Base-by-base conservation (phyloP, 2,797 vertebrate genomes). In the Ctenopoma kingsleyae region DNA sequence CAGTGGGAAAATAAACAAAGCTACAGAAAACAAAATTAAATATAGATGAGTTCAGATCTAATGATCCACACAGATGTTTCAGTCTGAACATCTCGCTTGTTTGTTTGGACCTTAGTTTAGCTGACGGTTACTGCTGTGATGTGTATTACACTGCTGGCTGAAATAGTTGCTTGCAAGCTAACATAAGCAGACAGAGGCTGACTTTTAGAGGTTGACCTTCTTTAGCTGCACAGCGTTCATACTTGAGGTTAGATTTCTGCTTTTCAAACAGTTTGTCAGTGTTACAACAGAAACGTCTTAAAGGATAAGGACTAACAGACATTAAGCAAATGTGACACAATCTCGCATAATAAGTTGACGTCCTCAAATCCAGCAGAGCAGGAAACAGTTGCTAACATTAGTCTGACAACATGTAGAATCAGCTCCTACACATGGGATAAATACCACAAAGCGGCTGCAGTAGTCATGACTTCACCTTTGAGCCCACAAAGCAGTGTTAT, bases 1-100 rank as follows among this genome's bases (percentile, higher is more conserved):
- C 3, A 15, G 47, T 60, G 32, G 56, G 53, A 74, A 73, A 76
- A 74, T 48, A 76, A 81, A 75, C 40, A 66, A 49, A 52, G 40
- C 67, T n/a, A 63, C 47, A 63, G 44, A 47, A 59, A 40, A 25
- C 5, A 3, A 54, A 35, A 38, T 69, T 58, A 75, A 80, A 83
- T 71, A 59, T 55, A 73, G 50, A 47, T 16, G 20, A 61, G 54
- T 52, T 77, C 0, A 56, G n/a, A 69, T 52, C 19, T 69, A 53
- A 54, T 73, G 43, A 69, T 49, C n/a, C 20, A 19, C 40, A 41
- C 36, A 32, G 15, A 60, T 55, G 53, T 51, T 75, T 66, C 13
- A 23, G 1, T 16, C 38, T 22, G 27, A 51, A 36, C 47, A 35
- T 32, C 40, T 41, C 1, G 13, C 15, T 41, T 41, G 15, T 16